Conservation (phyloP, 2,797 vertebrate species). For the Arnoldichthys spilopterus region DNA sequence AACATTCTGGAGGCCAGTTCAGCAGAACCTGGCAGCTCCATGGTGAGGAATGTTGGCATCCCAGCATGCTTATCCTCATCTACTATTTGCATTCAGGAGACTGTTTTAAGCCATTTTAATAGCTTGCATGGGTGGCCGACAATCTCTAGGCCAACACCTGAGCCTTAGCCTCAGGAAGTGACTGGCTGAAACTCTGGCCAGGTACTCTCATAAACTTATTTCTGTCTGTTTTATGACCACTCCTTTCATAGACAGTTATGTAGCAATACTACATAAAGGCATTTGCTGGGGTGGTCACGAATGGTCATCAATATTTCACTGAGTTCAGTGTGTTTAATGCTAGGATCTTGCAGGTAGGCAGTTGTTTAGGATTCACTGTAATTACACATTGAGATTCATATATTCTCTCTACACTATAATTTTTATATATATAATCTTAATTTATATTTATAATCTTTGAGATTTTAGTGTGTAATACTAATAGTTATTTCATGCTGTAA, state of each 20-base stretch:
- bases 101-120: constrained; percentile 10
- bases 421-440: too few species aligned
- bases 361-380: constrained; percentile 1
- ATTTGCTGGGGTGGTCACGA: background rate
- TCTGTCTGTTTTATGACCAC: background rate
- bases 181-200: constrained; percentile 18
- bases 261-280: background rate
- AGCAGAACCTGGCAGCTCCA: constrained; percentile 38
- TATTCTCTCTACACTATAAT: background rate
- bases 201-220: background rate
- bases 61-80: constrained; percentile 31
- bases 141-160: background rate
- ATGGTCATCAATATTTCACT: background rate
- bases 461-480: background rate
- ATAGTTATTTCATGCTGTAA: background rate
- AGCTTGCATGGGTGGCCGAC: constrained; percentile 13
- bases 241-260: background rate
- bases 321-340: background rate
- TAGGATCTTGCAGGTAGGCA: background rate
- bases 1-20: constrained; percentile 52
- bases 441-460: too few species aligned
- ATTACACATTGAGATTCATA: background rate
- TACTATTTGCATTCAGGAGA: constrained; percentile 45
- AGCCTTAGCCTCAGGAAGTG: background rate
- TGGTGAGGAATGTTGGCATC: constrained; percentile 41